These are phyloP conservation scores for Hydrocynus forskahlii DNA, from an alignment of 2,797 vertebrate genomes.

Conservation along the genomic window DNA sequence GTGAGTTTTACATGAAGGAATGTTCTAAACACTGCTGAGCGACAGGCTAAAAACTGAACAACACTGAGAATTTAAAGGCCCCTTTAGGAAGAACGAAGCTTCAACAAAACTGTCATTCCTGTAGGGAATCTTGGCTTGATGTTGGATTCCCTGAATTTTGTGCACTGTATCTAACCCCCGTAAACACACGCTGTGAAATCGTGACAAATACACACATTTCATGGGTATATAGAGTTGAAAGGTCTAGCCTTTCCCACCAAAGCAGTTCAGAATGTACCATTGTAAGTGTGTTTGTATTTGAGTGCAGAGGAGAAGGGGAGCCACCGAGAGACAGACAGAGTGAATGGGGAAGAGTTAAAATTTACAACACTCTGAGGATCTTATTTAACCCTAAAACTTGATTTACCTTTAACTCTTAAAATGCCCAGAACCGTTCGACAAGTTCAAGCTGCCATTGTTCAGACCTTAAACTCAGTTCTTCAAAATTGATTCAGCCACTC, in stretches of 20 bases:
- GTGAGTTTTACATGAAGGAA: not conserved
- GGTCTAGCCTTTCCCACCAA: conserved; percentile 87
- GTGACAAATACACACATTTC: conserved; percentile 76
- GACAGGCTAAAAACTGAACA: no score
- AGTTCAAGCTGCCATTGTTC: not conserved
- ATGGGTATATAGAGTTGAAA: conserved; percentile 82
- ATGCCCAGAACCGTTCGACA: not conserved
- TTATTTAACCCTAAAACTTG: conserved; percentile 37
- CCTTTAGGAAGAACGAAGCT: not conserved
- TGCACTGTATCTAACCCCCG: conserved; percentile 3
- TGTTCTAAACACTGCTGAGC: not conserved
- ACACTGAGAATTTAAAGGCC: not conserved
- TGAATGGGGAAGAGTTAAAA: conserved; percentile 47
- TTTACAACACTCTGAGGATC: conserved; percentile 43
- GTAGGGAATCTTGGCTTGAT: not conserved
- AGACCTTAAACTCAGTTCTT: not conserved
- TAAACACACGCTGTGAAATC: conserved; percentile 75
- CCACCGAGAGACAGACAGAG: conserved; percentile 22
- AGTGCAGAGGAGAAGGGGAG: conserved; percentile 67
- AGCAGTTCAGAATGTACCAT: conserved; percentile 80
- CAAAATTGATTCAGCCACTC: not conserved
- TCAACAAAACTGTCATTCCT: conserved; percentile 2
- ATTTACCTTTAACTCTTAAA: conserved; percentile 19
- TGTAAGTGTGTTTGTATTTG: conserved; percentile 63
- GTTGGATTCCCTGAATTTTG: conserved; percentile 10